Base-by-base conservation (phyloP, 2,888 invertebrate species). In the Cactoblastis cactorum region DNA sequence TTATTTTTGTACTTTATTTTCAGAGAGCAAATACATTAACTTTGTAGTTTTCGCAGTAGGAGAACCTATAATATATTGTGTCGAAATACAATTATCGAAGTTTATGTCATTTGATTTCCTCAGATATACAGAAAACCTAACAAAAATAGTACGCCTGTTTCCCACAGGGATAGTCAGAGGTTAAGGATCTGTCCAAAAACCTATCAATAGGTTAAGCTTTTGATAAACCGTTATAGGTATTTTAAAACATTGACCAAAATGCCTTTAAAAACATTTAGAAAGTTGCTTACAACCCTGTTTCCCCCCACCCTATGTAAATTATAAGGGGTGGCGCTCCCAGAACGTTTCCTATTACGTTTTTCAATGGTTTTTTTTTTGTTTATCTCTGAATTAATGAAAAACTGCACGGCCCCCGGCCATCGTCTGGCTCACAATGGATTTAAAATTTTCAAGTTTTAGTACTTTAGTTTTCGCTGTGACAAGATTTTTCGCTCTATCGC, bases 331-430 rank as follows among this genome's bases (percentile, higher is more conserved):
- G 61, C 53, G 59, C 59, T 66, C 71, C 72, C 69, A 53, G 62
- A 58, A 61, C 69, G 62, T 65, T 55, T 71, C 61, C 67, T 63
- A 62, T 69, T 71, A 64, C 63, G 51, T 76, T 77, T 63, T 63
- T 67, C 58, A 61, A 41, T 22, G 41, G 5, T 76, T 63, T 63
- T 67, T 58, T 61, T 73, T 74, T 75, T 74, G 59, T 77, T 74
- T 75, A 71, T 69, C 41, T 55, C 69, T 60, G 62, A 70, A 77
- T 75, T 78, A 78, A 80, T 82, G 74, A 75, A 79, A 80, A 79
- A 73, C 67, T 60, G 41, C 41, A 12, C 41, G 59, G 54, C 59
- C 45, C 41, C 35, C 58, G 54, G 61, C 56, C 39, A 56, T 55
- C 51, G 47, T 46, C 45, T 41, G 41, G 39, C 24, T 22, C 24